Evolutionary conservation across 2,888 invertebrate species (phyloP), one percentile per base, ranked within the genome.

Genomic region (Psococerastis gibbosa): DNA sequence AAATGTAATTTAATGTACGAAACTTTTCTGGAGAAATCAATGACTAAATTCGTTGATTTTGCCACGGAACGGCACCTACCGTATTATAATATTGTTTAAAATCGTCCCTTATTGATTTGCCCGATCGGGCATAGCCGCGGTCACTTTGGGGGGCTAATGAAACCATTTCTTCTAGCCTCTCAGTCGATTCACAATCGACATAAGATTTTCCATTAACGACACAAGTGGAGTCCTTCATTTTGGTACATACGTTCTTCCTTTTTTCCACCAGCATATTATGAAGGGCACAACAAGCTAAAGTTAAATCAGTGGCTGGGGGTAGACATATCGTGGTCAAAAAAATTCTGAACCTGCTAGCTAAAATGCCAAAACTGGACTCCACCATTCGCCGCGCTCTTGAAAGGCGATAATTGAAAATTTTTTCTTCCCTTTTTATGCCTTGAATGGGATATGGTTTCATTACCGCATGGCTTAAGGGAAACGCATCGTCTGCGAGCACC

Each of bases 351-450:
- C 45, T 32, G 16, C 41, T 48, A 32, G 48, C 48, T 15, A 52
- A 43, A 43, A 51, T 49, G 5, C 48, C 51, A 45, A 52, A 45
- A 22, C 22, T 22, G 41, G 34, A 45, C 35, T 50, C 47, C 13
- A 48, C 41, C 27, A 49, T 43, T 17, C 49, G 17, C 34, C 48
- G 23, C 17, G 41, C 47, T 20, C 47, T 38, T 11, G 41, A 38
- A 22, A 49, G 33, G 32, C 50, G 33, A 35, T 46, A 49, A 33
- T 49, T 49, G 35, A 45, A 49, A 5, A 49, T 22, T 38, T 41
- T 45, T 46, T 44, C 46, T n/a, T 46, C 45, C 18, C 22, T 41
- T 13, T 44, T 42, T 22, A 45, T 22, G 8, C 31, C 23, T 23
- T 23, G 31, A 6, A 38, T 20, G 16, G 43, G 35, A 35, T 32